These are phyloP conservation scores for Heterochromis multidens DNA, from an alignment of 2,113 vertebrate species.

Conservation along the genomic window DNA sequence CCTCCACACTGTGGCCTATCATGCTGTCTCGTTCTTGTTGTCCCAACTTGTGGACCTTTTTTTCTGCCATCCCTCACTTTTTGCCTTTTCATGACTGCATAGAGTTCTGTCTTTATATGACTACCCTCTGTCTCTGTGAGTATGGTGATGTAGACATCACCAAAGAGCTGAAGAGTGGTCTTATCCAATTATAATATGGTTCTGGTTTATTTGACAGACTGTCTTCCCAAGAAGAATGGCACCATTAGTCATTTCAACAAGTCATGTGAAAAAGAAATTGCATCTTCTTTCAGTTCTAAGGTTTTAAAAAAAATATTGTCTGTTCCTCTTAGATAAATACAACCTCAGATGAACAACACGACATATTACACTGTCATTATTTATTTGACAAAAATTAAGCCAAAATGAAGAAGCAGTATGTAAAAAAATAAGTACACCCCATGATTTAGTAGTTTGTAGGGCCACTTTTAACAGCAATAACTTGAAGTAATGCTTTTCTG, in stretches of 20 bases:
- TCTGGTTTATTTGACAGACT: not conserved
- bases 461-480: not conserved
- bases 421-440: not conserved
- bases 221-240: not conserved
- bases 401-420: not conserved
- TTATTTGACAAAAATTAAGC: not conserved
- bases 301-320: not conserved
- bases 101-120: not conserved
- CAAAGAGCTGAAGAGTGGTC: not conserved
- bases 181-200: not conserved
- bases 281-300: not conserved
- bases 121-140: not conserved
- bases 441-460: not conserved
- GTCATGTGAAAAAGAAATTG: not conserved
- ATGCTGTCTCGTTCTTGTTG: slow-evolving; percentile 37
- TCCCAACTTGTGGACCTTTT: not conserved
- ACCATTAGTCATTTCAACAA: not conserved
- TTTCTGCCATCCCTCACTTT: not conserved
- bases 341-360: too few species aligned
- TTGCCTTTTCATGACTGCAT: not conserved
- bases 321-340: not conserved
- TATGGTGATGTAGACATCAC: not conserved
- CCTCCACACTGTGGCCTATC: slow-evolving; percentile 41
- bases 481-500: not conserved
- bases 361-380: too few species aligned